These are phyloP conservation scores for Pangasius krempfi DNA, from an alignment of 2,797 vertebrate genomes.

Conservation along the genomic window DNA sequence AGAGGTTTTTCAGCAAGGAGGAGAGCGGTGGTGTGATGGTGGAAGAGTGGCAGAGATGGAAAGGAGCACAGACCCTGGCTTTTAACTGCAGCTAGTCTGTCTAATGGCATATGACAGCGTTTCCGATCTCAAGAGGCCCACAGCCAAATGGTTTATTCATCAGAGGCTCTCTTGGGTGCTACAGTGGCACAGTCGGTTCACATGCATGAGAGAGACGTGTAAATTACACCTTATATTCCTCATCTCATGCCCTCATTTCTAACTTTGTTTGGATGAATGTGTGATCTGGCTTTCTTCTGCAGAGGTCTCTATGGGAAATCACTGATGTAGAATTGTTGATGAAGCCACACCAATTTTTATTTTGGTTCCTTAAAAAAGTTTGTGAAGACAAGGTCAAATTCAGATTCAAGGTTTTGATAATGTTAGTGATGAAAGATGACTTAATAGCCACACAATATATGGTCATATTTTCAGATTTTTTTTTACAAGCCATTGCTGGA, in stretches of 20 bases:
- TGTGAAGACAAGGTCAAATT: constrained; percentile 18
- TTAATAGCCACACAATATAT: not conserved
- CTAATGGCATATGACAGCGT: constrained; percentile 75
- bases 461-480: constrained; percentile 2
- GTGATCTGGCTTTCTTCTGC: constrained; percentile 58
- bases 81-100: constrained; percentile 61
- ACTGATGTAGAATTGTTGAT: constrained; percentile 8
- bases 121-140: constrained; percentile 66
- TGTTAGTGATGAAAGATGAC: constrained; percentile 15
- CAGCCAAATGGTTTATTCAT: constrained; percentile 75
- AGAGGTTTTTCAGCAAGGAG: constrained; percentile 33
- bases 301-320: constrained; percentile 1
- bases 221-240: constrained; percentile 65
- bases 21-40: constrained; percentile 16
- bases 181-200: constrained; percentile 59
- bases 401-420: constrained; percentile 16
- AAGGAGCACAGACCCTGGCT: constrained; percentile 59
- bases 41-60: constrained; percentile 49
- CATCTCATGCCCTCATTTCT: constrained; percentile 29
- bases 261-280: constrained; percentile 55
- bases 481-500: not conserved
- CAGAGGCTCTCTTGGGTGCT: constrained; percentile 61
- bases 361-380: constrained; percentile 19
- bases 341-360: constrained; percentile 27
- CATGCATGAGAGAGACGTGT: constrained; percentile 59